A percentile compares a stretch with the other conserved stretches of the same genome.
These are phyloP conservation scores for Theonella swinhoei DNA, from an alignment of 37 sponge, comb jelly and placozoan species.

Conservation along the genomic window DNA sequence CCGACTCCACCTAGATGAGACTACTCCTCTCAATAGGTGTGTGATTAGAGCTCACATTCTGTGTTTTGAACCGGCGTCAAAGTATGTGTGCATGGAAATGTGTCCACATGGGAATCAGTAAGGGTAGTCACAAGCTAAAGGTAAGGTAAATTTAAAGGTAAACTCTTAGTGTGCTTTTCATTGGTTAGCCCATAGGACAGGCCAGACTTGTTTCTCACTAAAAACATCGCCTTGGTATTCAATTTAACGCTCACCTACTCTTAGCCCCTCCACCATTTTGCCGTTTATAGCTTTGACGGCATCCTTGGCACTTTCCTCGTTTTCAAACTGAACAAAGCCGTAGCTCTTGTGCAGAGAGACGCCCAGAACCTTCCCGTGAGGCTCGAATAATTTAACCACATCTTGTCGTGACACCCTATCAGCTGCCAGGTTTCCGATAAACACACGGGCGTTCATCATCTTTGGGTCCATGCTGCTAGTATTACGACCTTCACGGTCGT, in stretches of 20 bases:
- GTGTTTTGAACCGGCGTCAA: no score
- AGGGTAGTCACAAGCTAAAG: no score
- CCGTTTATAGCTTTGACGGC: slow-evolving; percentile 54
- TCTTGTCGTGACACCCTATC: slow-evolving; percentile 51
- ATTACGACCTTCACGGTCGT: slow-evolving; percentile 53
- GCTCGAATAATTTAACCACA: slow-evolving; percentile 37
- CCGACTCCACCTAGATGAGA: no score
- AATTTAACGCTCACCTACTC: slow-evolving; percentile 38
- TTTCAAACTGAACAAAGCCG: slow-evolving; percentile 76
- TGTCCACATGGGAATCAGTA: no score
- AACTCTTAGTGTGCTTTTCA: no score
- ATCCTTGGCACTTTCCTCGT: slow-evolving; percentile 46
- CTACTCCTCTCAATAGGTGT: no score
- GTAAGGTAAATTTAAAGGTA: no score
- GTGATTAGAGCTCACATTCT: no score
- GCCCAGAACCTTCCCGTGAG: slow-evolving; percentile 60
- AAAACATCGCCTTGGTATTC: background rate
- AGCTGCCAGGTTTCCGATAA: slow-evolving; percentile 67
- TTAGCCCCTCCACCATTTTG: slow-evolving; percentile 19
- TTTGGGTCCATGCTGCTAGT: slow-evolving; percentile 69
- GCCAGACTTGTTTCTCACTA: no score
- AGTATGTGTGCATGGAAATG: no score
- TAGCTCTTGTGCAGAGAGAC: slow-evolving; percentile 66
- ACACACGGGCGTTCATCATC: slow-evolving; percentile 66
- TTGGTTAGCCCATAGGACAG: no score